phyloP scores from a whole-genome alignment of 2,888 invertebrate genomes.

The Shargacucullia verbasci region DNA sequence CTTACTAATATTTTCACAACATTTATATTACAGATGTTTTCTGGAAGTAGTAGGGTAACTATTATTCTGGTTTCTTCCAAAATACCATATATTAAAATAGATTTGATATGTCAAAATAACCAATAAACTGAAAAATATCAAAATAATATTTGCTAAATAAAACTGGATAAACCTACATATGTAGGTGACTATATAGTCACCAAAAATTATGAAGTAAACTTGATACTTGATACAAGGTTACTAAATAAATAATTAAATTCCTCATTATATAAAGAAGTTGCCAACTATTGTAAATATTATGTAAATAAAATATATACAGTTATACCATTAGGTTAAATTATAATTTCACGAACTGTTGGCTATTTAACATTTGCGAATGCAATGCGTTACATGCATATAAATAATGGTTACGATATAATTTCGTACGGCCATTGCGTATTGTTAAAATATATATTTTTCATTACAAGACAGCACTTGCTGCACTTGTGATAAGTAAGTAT shows the following conservation, averaged over 20 bases:
- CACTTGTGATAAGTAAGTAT: too few relatives aligned
- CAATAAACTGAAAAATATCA: too few relatives aligned
- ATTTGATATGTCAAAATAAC: too few relatives aligned
- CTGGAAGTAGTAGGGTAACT: too few relatives aligned
- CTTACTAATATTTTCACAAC: too few relatives aligned
- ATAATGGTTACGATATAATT: slow-evolving; percentile 41
- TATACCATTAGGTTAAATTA: slow-evolving; percentile 24
- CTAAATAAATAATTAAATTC: neutral
- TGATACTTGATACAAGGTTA: neutral
- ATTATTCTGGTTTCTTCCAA: too few relatives aligned
- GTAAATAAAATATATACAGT: slow-evolving; percentile 14
- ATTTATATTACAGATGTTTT: too few relatives aligned
- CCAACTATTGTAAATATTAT: slow-evolving; percentile 2
- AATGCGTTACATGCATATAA: slow-evolving; percentile 36
- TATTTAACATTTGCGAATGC: slow-evolving; percentile 40
- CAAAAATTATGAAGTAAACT: neutral
- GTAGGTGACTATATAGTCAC: too few relatives aligned
- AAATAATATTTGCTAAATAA: too few relatives aligned
- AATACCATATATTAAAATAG: too few relatives aligned
- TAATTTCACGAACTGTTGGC: slow-evolving; percentile 34
- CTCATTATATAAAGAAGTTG: neutral
- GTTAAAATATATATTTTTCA: slow-evolving; percentile 10
- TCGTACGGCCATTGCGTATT: slow-evolving; percentile 19
- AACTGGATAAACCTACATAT: too few relatives aligned
- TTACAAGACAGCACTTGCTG: too few relatives aligned